Evolutionary conservation across 2,797 vertebrate genomes (phyloP), one percentile per base, ranked within the genome.

Genomic region (Takifugu rubripes): DNA sequence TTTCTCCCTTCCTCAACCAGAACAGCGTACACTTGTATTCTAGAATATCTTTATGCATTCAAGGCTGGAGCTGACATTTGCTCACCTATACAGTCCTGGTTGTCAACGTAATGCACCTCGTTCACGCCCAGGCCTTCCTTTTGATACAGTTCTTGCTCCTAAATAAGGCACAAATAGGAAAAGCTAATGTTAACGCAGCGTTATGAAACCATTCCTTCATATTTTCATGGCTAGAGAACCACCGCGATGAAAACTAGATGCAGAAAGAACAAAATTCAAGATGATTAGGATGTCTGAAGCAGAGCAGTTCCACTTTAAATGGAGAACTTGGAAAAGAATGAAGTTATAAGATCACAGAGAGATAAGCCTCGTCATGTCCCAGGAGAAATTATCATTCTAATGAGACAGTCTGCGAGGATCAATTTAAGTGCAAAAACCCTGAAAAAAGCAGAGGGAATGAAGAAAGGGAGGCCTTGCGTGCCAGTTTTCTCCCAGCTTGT

Each of bases 141-240:
- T 49, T 99, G 94, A 79, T 99, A 99, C 51, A 99, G 92, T 72
- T 99, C 97, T 91, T 99, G 96, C 56, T 98, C 97, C 97, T 98
- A 77, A 29, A 76, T 24, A 74, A 26, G 80, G 9, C 17, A 65
- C 21, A 3, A 54, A 49, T 7, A 33, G 59, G 27, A 66, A 26
- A 56, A 67, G 49, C 40, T 12, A 49, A 49, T 44, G 42, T 5
- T 17, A 47, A 61, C 45, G 44, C 26, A 26, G 25, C 1, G 52
- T 49, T 43, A 26, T 25, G 3, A 24, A 64, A 49, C 53, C 5
- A 14, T 14, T 14, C 3, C 11, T 40, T 40, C 12, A 40, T 40
- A 4, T 40, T 40, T 40, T 12, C 11, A 40, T 40, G 36, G 36
- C 36, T 29, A 29, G 4, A 43, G 12, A 43, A 43, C 42, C 6